A percentile compares a stretch with the other conserved stretches of the same genome.
Conservation (phyloP, 2,888 invertebrate species). For the Nasonovia ribisnigri region DNA sequence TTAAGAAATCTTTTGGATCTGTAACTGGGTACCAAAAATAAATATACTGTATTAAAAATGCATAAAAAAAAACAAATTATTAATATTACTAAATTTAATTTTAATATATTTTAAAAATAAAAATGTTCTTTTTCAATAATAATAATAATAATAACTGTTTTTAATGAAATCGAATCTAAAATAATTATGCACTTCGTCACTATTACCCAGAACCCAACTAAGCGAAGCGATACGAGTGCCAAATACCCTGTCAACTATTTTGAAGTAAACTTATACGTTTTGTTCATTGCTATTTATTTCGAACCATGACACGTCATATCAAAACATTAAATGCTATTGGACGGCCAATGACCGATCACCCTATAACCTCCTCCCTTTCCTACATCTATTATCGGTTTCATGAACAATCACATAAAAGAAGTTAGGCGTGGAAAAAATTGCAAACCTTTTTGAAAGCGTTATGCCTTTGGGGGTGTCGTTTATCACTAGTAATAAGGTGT, state of each 20-base stretch:
- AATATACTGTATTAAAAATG: background rate
- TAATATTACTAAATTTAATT: background rate
- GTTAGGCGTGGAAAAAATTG: constrained; percentile 47
- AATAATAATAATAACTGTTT: no score
- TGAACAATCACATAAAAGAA: constrained; percentile 39
- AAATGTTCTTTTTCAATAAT: background rate
- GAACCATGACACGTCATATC: background rate
- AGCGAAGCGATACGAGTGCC: background rate
- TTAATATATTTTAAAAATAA: background rate
- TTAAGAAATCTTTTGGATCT: background rate
- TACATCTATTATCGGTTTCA: constrained; percentile 48
- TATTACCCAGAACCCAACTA: background rate
- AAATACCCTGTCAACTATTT: background rate
- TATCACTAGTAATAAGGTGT: constrained; percentile 64
- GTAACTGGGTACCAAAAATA: background rate
- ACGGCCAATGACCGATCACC: constrained; percentile 36
- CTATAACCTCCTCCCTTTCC: background rate
- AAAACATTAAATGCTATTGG: constrained; percentile 9
- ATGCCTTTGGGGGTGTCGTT: constrained; percentile 57
- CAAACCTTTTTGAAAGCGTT: constrained; percentile 46
- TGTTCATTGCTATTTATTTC: background rate
- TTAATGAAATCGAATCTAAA: no score
- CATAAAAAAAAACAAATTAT: background rate
- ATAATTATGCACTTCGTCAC: background rate
- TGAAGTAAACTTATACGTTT: background rate